Evolutionary conservation across 2,888 invertebrate genomes (phyloP), one percentile per base, ranked within the genome.

Genomic region (Dendrolimus houi): DNA sequence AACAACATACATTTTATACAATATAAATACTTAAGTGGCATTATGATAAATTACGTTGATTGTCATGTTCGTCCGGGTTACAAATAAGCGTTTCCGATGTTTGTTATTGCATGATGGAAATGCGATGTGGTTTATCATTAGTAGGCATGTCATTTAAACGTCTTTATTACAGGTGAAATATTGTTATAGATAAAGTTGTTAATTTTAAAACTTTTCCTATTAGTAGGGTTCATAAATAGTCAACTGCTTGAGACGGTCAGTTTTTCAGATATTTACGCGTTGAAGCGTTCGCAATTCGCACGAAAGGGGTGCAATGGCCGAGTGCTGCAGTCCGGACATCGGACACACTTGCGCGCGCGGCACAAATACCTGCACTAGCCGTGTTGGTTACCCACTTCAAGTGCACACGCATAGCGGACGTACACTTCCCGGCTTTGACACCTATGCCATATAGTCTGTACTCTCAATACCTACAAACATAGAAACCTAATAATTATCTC

Each of bases 261-360:
- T 29, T 29, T 29, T 29, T 29, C 29, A 29, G 29, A 29, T 29
- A 6, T 29, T 29, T 29, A 29, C 29, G 88, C 89, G 83, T 87
- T 83, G 76, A 80, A 84, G 79, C 68, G 72, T 74, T 29, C 29
- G 29, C 29, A 29, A 29, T 29, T 77, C 71, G 77, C 84, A 87
- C 83, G 88, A 89, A 87, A 87, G 84, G 85, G 86, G 89, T 87
- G 87, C 87, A 87, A 86, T 75, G 89, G 83, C 87, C 87, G 81
- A 77, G 75, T 77, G 79, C 77, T 77, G 75, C 12, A 47, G 42
- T 52, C 61, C 64, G 58, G 57, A 64, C 64, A 63, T 66, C 70
- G 63, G 70, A 64, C 78, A 82, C n/a, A n/a, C n/a, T n/a, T n/a
- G n/a, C n/a, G 85, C 74, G 75, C 85, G 74, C 71, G 88, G 77